Percentiles rank a stretch among this genome's conserved stretches.
phyloP scores from a whole-genome alignment of 2,888 invertebrate genomes.

The Leucozona laternaria region DNA sequence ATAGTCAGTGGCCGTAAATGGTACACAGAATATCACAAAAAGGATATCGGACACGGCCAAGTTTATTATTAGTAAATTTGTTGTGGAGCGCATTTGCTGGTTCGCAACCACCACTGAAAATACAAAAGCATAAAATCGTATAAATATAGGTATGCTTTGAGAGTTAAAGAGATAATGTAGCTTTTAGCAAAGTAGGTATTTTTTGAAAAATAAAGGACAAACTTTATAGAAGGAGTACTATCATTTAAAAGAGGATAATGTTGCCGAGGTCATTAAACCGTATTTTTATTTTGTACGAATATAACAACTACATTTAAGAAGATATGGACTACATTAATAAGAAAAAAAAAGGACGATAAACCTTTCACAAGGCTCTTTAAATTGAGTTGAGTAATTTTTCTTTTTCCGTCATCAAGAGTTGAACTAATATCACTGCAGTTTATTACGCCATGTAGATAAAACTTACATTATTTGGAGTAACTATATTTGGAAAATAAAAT shows the following conservation, averaged over 20 bases:
- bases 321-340: neutral
- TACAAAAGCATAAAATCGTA: conserved; percentile 8
- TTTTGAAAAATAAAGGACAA: neutral
- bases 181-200: conserved; percentile 5
- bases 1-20: conserved; percentile 96
- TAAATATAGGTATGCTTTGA: neutral
- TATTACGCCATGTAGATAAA: too few relatives aligned
- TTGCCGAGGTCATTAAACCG: neutral
- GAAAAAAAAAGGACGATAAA: neutral
- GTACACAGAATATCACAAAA: conserved; percentile 96
- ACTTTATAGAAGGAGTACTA: neutral
- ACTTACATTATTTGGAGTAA: too few relatives aligned
- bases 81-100: conserved; percentile 96
- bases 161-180: conserved; percentile 4
- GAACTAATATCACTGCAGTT: too few relatives aligned
- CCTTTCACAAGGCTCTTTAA: too few relatives aligned
- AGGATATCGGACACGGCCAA: conserved; percentile 95
- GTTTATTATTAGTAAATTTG: conserved; percentile 95
- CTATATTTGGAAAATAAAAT: too few relatives aligned
- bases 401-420: too few relatives aligned
- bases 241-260: neutral
- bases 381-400: too few relatives aligned
- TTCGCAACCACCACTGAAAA: conserved; percentile 91
- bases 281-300: neutral
- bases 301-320: too few relatives aligned